phyloP scores from a whole-genome alignment of 2,797 vertebrate species.

The Echiichthys vipera region DNA sequence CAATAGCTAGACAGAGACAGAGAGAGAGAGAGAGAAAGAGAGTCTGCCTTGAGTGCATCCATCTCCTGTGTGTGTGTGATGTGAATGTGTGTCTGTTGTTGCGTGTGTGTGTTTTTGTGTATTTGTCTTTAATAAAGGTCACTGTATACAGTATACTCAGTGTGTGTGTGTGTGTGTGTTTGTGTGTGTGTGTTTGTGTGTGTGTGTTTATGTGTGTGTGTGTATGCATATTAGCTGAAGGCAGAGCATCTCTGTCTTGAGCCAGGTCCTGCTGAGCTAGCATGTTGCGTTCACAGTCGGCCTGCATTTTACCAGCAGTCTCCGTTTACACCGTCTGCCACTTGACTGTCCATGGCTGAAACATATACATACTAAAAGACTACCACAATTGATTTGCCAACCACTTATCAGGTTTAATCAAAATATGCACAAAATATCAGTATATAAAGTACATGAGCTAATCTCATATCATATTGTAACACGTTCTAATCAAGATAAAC shows the following conservation, averaged over 20 bases:
- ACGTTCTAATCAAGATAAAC: neutral
- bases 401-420: neutral
- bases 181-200: slow-evolving; percentile 14
- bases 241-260: slow-evolving; percentile 44
- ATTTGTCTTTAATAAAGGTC: slow-evolving; percentile 1
- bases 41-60: slow-evolving; percentile 19
- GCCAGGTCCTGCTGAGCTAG: slow-evolving; percentile 70
- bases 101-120: neutral
- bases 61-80: slow-evolving; percentile 3
- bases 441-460: too few species aligned
- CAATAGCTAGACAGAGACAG: slow-evolving; percentile 2
- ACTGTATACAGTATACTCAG: too few species aligned
- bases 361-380: slow-evolving; percentile 15
- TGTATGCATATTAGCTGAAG: slow-evolving; percentile 26
- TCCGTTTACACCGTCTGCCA: slow-evolving; percentile 77
- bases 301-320: slow-evolving; percentile 70
- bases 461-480: neutral
- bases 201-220: slow-evolving; percentile 1
- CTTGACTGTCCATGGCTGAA: slow-evolving; percentile 45
- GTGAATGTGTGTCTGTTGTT: slow-evolving; percentile 5
- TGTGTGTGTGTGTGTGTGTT: neutral
- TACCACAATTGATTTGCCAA: neutral
- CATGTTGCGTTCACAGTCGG: slow-evolving; percentile 73
- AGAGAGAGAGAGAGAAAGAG: slow-evolving; percentile 24
- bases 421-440: neutral